Conservation (phyloP, 2,888 invertebrate genomes). For the Melinaea marsaeus region DNA sequence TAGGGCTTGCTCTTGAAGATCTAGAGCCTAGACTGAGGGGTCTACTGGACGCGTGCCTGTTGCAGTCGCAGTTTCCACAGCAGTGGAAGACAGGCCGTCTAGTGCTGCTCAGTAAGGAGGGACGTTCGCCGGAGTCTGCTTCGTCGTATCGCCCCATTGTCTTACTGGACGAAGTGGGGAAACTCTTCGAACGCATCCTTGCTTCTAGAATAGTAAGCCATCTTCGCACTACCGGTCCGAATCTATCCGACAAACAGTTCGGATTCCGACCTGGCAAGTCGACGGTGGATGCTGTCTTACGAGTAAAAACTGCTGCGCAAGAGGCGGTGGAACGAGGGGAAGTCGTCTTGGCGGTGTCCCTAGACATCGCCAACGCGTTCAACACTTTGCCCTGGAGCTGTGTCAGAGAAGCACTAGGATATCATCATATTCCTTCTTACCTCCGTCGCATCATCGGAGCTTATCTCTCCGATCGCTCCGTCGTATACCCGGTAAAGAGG, state of each 20-base stretch:
- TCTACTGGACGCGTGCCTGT: constrained; percentile 17
- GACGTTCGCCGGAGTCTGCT: constrained; percentile 16
- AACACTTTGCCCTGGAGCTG: constrained; percentile 32
- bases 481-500: too few species aligned
- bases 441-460: constrained; percentile 2
- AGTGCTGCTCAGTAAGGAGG: constrained; percentile 24
- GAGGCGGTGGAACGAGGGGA: constrained; percentile 21
- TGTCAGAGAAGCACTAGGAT: constrained; percentile 31
- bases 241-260: constrained; percentile 11
- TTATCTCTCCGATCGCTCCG: too few species aligned
- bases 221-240: constrained; percentile 16
- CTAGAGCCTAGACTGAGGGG: constrained; percentile 14
- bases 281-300: constrained; percentile 21
- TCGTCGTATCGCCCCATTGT: constrained; percentile 28
- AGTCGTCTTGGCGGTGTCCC: constrained; percentile 29
- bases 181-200: constrained; percentile 30
- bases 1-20: constrained; percentile 5
- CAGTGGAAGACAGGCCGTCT: constrained; percentile 22
- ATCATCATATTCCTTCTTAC: constrained; percentile 30
- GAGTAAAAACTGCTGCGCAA: constrained; percentile 11
- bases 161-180: constrained; percentile 29
- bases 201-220: constrained; percentile 21
- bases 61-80: constrained; percentile 9
- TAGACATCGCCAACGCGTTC: constrained; percentile 36
- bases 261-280: constrained; percentile 21